Conservation (phyloP, 2,888 invertebrate genomes). For the Agrypnus murinus region DNA sequence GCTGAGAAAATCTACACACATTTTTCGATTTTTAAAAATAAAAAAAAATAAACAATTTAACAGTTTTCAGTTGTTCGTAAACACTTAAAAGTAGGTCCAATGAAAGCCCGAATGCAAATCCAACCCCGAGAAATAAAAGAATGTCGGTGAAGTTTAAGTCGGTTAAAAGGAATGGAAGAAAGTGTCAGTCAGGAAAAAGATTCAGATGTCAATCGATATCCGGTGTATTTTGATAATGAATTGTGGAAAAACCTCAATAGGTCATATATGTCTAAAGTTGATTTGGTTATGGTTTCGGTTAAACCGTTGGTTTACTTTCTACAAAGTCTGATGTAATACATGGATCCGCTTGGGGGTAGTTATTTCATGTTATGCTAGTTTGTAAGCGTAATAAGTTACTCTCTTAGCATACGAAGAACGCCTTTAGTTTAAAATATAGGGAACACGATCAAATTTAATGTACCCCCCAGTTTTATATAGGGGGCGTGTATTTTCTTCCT, state of each 20-base stretch:
- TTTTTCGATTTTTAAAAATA: not conserved
- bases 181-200: not conserved
- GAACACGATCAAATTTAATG: constrained; percentile 25
- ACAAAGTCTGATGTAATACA: constrained; percentile 50
- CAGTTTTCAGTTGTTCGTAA: constrained; percentile 12
- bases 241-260: not conserved
- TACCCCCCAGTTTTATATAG: constrained; percentile 14
- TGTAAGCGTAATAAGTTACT: constrained; percentile 46
- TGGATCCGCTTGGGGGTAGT: constrained; percentile 43
- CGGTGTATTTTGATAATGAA: not conserved
- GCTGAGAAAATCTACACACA: not conserved
- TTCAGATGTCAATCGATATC: constrained; percentile 10
- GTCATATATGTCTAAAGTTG: not conserved
- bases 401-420: constrained; percentile 25
- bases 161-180: constrained; percentile 5
- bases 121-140: constrained; percentile 12
- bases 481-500: constrained; percentile 17
- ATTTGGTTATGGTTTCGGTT: constrained; percentile 44
- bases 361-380: constrained; percentile 49
- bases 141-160: constrained; percentile 2
- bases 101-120: constrained; percentile 12
- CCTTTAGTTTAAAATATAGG: constrained; percentile 28
- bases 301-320: constrained; percentile 43
- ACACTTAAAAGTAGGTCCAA: constrained; percentile 2
- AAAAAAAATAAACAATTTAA: constrained; percentile 7